Evolutionary conservation across 2,113 vertebrate species (phyloP), one percentile per base, ranked within the genome.

Genomic region (Donacobius atricapilla): DNA sequence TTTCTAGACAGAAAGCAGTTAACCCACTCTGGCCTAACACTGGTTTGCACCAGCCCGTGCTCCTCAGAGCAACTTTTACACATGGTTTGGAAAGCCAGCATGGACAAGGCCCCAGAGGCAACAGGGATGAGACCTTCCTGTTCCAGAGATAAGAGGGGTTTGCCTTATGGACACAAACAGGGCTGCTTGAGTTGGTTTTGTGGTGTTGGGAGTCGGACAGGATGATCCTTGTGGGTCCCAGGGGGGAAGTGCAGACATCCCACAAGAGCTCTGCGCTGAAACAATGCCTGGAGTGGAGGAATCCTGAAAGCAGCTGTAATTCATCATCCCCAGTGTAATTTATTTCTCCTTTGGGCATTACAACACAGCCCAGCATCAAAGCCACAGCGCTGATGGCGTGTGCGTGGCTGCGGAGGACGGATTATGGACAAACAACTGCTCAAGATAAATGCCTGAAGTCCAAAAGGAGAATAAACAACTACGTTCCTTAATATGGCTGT

Each of bases 261-360:
- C 84, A 75, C 22, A 23, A 58, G 92, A 79, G 35, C 47, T 84
- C 44, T 54, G 11, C 1, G 3, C 56, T 58, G 56, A 82, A 93
- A 79, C 90, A 94, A 78, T 60, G 86, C 66, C 92, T 64, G 44
- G 68, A 87, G 51, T 63, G 61, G 61, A 91, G 57, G 81, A 87
- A 68, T 91, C 93, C 84, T 82, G 69, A 6, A 68, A 95, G 44
- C 81, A 96, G 90, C 81, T 97, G 92, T 37, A 69, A 89, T 94
- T 90, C 69, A 91, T 96, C 73, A 79, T 71, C 66, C 63, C 61
- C 30, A 3, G 13, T 7, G 25, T 71, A n/a, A 87, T 71, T 94
- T 79, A 84, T 96, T 82, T 85, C 84, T 95, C 90, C 84, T 90
- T 50, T 79, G 70, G 68, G 78, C 44, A 69, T 95, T 83, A 27